Base-by-base conservation (phyloP, 2,888 invertebrate genomes). In the Rapana venosa region DNA sequence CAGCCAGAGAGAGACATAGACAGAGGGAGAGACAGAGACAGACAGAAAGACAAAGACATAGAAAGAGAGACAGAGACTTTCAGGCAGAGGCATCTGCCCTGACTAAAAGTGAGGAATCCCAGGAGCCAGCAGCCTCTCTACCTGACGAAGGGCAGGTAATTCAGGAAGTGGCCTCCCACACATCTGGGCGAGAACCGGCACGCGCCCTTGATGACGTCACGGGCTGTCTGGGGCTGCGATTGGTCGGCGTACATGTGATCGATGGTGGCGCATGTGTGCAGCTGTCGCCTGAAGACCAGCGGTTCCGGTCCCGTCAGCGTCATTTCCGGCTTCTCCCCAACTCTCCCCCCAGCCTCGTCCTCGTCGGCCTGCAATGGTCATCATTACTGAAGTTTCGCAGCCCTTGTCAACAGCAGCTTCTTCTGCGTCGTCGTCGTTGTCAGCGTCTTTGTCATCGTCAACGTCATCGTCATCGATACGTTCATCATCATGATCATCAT, bases 181-280 rank as follows among this genome's bases (percentile, higher is more conserved):
- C 81, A 83, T 83, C 36, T 2, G 22, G 81, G 47, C 0, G 81
- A 83, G 36, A 22, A 4, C 20, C 26, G 81, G 81, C 81, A 83
- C 47, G 36, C 47, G 20, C 26, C 36, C 81, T 47, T 83, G 47
- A 83, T 83, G 81, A 83, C 81, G 81, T 47, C 81, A 83, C 81
- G 47, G 81, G 81, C 47, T 83, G 81, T 83, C 26, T 36, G 20
- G 26, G 81, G 81, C 36, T 83, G 36, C 26, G 81, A 83, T 47
- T 83, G 81, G 81, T 83, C 81, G 22, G 81, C 22, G 81, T 83
- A 83, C 47, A 83, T 47, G 26, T 83, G 36, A 22, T 83, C 81
- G 47, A 83, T 30, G 15, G 81, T 83, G 30, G 36, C 81, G 36
- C 47, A 26, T 30, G 81, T 83, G 81, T 83, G 47, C 47, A 83